Conservation (phyloP, 1,140 invertebrate genomes). For the Limonius californicus region DNA sequence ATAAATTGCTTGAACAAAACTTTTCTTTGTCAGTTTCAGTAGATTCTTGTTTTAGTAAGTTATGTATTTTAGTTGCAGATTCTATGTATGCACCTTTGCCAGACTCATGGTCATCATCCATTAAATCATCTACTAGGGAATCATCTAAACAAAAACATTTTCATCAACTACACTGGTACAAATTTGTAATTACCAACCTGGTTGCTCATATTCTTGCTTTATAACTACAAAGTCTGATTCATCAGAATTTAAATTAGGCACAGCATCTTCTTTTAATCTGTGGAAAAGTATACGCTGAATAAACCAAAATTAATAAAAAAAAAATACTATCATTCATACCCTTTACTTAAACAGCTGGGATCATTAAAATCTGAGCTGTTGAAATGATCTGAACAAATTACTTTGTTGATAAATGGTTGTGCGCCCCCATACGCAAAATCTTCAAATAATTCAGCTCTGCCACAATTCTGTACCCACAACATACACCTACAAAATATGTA, state of each 20-base stretch:
- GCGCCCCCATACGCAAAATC: constrained; percentile 26
- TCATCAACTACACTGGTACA: neutral
- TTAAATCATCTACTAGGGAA: too few relatives aligned
- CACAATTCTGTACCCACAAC: constrained; percentile 24
- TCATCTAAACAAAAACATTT: neutral
- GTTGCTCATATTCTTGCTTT: neutral
- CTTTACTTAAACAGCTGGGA: neutral
- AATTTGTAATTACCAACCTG: neutral
- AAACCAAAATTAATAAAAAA: neutral
- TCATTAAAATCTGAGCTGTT: constrained; percentile 16
- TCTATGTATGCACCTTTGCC: too few relatives aligned
- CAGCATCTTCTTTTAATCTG: neutral
- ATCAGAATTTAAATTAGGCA: neutral
- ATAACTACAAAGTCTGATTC: neutral
- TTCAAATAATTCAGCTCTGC: constrained; percentile 18
- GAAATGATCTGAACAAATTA: constrained; percentile 28
- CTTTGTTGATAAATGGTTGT: constrained; percentile 17
- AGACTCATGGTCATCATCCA: too few relatives aligned
- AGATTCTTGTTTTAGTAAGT: too few relatives aligned
- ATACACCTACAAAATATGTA: constrained; percentile 21
- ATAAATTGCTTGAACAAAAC: too few relatives aligned
- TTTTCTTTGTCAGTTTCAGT: too few relatives aligned
- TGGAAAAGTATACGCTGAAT: constrained; percentile 4
- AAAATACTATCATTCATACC: constrained; percentile 12
- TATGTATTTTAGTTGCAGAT: too few relatives aligned